Base-by-base conservation (phyloP, 2,797 vertebrate genomes). In the Intellagama lesueurii region DNA sequence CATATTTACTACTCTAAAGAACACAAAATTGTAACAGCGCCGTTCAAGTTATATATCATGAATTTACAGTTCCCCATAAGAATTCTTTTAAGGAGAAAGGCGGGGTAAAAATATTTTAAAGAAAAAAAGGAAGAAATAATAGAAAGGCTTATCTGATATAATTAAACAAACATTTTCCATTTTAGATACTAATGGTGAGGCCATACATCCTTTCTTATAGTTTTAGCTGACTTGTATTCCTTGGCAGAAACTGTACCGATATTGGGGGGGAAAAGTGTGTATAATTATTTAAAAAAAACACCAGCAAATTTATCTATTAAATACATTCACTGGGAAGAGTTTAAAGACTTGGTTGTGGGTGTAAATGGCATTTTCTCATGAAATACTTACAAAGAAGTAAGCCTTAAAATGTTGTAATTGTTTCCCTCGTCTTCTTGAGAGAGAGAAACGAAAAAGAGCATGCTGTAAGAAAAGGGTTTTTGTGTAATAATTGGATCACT, bases 381-480 rank as follows among this genome's bases (percentile, higher is more conserved):
- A 95, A 94, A 96, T 96, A 94, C 91, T 95, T 96, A 92, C 93
- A 90, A 93, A 95, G 84, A 93, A 93, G 68, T 90, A 78, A 96
- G 76, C 95, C 97, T 96, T 97, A 96, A 94, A 93, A 93, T 52
- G 1, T 22, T 90, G 85, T 87, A 66, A 35, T 88, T 94, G 78
- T 89, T 96, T 94, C 87, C 91, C 83, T 76, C 83, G 91, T 81
- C 32, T 78, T 86, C 60, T 78, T 82, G 72, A 81, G 30, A 47
- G 68, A 60, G 93, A 81, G 26, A 89, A 69, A 70, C 26, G 64
- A 47, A 76, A 64, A 93, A 70, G 7, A 88, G 82, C 2, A 2
- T 83, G 49, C 89, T 92, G 0, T 91, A 94, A 95, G 94, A 96
- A 95, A 96, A 96, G 90, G 92, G 64, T 88, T 95, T 96, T 95